Evolutionary conservation across 2,113 vertebrate genomes (phyloP).

Genomic region (Solea senegalensis): DNA sequence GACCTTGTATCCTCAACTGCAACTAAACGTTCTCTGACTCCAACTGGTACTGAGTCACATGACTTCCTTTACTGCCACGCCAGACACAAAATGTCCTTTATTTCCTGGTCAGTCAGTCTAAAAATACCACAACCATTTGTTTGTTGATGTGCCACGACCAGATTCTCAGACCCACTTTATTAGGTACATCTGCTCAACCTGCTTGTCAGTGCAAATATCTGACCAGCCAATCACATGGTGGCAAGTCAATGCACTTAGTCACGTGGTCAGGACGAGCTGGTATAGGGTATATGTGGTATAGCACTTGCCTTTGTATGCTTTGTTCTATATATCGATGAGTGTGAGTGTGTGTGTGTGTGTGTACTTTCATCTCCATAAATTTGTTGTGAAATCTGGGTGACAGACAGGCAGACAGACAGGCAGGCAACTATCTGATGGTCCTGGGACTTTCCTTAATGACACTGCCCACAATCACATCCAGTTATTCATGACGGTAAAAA

Average conservation of each 20-base stretch:
- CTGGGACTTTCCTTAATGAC: slow-evolving; percentile 38
- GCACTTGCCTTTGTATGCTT: no score
- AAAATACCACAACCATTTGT: slow-evolving; percentile 21
- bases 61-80: slow-evolving; percentile 28
- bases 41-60: slow-evolving; percentile 62
- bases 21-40: slow-evolving; percentile 62
- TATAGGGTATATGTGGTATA: no score
- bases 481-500: slow-evolving; percentile 30
- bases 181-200: no score
- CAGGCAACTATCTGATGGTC: slow-evolving; percentile 22
- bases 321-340: no score
- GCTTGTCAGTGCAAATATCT: no score
- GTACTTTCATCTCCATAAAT: not conserved
- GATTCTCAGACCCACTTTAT: not conserved
- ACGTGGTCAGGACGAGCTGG: no score
- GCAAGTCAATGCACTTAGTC: no score
- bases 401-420: not conserved
- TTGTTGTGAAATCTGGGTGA: not conserved
- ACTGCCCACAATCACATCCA: slow-evolving; percentile 40
- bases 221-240: no score
- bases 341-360: no score
- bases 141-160: slow-evolving; percentile 4
- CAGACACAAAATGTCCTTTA: slow-evolving; percentile 32
- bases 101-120: slow-evolving; percentile 10
- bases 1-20: slow-evolving; percentile 48